Conservation (phyloP, 2,797 vertebrate species). For the Lutjanus campechanus region DNA sequence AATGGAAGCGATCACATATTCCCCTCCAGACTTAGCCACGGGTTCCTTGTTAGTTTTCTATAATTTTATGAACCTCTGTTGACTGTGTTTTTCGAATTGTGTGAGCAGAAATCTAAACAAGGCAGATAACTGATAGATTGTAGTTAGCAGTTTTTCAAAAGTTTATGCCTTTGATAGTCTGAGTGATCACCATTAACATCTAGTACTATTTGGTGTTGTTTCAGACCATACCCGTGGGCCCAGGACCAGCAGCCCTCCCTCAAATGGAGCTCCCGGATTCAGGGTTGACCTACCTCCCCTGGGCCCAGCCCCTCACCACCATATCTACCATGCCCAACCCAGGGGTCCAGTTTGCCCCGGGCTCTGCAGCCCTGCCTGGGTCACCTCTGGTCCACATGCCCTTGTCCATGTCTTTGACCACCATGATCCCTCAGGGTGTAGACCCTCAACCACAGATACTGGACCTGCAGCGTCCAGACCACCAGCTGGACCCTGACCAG, state of each 20-base stretch:
- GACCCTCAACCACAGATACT: constrained; percentile 86
- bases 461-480: constrained; percentile 80
- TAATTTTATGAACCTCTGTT: neutral
- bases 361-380: constrained; percentile 81
- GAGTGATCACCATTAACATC: neutral
- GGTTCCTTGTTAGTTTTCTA: neutral
- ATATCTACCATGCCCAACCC: constrained; percentile 82
- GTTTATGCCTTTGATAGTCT: neutral
- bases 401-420: constrained; percentile 87
- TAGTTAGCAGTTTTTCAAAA: neutral
- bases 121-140: too few relatives aligned
- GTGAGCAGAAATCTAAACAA: neutral
- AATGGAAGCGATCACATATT: too few relatives aligned
- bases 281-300: constrained; percentile 91
- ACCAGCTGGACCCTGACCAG: constrained; percentile 50
- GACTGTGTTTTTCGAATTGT: neutral
- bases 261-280: constrained; percentile 90
- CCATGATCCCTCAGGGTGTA: constrained; percentile 80
- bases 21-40: neutral
- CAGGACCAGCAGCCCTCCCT: constrained; percentile 79
- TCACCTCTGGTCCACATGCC: constrained; percentile 90
- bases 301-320: constrained; percentile 91
- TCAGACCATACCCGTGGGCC: constrained; percentile 86
- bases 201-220: constrained; percentile 15
- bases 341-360: constrained; percentile 82